These are phyloP conservation scores for Chymomyza costata DNA, from an alignment of 1,140 invertebrate genomes.

Conservation along the genomic window DNA sequence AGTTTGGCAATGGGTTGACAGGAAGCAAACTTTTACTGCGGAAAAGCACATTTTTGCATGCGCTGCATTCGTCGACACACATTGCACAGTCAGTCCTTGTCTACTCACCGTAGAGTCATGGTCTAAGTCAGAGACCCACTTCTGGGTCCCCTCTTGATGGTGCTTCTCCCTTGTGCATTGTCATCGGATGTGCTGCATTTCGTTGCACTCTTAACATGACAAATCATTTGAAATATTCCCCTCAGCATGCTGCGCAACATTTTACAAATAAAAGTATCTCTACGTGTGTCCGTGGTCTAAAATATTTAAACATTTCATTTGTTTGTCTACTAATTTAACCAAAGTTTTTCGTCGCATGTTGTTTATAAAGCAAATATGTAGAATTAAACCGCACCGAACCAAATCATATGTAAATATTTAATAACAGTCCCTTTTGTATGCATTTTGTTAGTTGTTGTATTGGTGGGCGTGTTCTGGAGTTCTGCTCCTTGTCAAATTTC, in stretches of 20 bases:
- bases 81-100: neutral
- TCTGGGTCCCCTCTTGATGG: too few relatives aligned
- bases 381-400: too few relatives aligned
- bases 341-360: slow-evolving; percentile 16
- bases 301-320: slow-evolving; percentile 51
- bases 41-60: too few relatives aligned
- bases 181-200: slow-evolving; percentile 48
- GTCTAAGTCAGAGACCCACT: too few relatives aligned
- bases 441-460: too few relatives aligned
- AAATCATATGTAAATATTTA: too few relatives aligned
- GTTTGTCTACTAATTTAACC: slow-evolving; percentile 50
- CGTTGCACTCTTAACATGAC: slow-evolving; percentile 38
- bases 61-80: too few relatives aligned
- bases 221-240: slow-evolving; percentile 59
- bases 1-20: neutral
- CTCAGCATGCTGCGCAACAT: slow-evolving; percentile 11
- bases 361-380: too few relatives aligned
- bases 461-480: too few relatives aligned
- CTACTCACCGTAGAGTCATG: too few relatives aligned
- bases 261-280: slow-evolving; percentile 31
- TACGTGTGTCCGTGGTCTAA: slow-evolving; percentile 12
- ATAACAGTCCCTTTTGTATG: too few relatives aligned
- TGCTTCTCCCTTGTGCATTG: neutral
- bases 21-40: slow-evolving; percentile 13
- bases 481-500: too few relatives aligned